A percentile compares a stretch with the other conserved stretches of the same genome.
Conservation (phyloP, 2,797 vertebrate genomes). For the Enoplosus armatus region DNA sequence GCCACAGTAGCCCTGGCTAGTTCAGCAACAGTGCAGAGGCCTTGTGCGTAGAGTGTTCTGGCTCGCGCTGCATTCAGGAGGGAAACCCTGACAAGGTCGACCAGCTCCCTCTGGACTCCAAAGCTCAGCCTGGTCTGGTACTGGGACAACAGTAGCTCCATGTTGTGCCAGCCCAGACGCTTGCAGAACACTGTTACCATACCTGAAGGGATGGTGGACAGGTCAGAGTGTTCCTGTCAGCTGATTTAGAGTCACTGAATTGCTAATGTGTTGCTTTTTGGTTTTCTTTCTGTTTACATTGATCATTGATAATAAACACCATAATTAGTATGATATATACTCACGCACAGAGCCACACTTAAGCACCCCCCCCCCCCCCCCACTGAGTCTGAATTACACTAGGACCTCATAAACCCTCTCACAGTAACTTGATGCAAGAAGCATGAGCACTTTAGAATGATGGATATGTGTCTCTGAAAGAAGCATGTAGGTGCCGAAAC, state of each 20-base stretch:
- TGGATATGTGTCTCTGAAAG: neutral
- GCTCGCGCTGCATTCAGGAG: slow-evolving; percentile 93
- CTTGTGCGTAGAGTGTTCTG: slow-evolving; percentile 89
- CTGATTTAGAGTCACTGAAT: neutral
- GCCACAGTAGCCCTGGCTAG: slow-evolving; percentile 88
- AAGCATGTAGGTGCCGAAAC: neutral
- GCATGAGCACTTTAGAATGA: slow-evolving; percentile 21
- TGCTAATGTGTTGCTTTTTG: neutral
- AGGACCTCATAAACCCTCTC: slow-evolving; percentile 2
- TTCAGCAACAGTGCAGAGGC: slow-evolving; percentile 92
- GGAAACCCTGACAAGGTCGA: slow-evolving; percentile 94
- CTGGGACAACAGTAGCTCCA: slow-evolving; percentile 94
- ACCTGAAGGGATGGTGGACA: slow-evolving; percentile 79
- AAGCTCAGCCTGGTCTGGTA: slow-evolving; percentile 98
- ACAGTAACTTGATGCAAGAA: slow-evolving; percentile 36
- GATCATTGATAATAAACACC: neutral
- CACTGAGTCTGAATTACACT: neutral
- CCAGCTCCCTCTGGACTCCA: slow-evolving; percentile 95
- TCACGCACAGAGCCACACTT: neutral
- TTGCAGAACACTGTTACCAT: slow-evolving; percentile 97
- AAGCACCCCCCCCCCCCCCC: neutral
- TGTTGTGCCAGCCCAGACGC: slow-evolving; percentile 96
- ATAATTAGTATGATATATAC: neutral
- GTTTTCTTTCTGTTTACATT: neutral
- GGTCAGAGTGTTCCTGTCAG: slow-evolving; percentile 1